These are phyloP conservation scores for Athetis lepigone DNA, from an alignment of 2,888 invertebrate species.

Conservation along the genomic window DNA sequence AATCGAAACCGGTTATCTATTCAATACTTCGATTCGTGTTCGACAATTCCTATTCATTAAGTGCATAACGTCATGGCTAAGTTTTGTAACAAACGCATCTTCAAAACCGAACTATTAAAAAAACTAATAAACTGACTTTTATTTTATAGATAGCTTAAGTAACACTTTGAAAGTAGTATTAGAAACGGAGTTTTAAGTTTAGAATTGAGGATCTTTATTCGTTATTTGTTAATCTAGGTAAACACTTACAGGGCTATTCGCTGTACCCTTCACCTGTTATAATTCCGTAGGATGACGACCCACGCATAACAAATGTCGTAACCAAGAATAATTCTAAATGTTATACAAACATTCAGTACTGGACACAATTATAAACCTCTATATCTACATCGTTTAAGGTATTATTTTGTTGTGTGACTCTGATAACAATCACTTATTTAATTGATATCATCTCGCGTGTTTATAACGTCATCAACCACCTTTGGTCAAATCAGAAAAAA, in stretches of 20 bases:
- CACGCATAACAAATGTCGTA: conserved; percentile 33
- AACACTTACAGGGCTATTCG: neutral
- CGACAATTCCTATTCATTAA: conserved; percentile 41
- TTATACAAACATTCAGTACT: conserved; percentile 12
- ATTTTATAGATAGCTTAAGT: no score
- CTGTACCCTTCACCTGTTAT: conserved; percentile 38
- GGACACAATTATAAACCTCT: neutral
- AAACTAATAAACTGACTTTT: no score
- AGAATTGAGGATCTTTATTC: conserved; percentile 18
- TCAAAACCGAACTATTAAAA: conserved; percentile 4
- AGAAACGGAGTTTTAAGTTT: neutral
- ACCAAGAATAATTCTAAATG: conserved; percentile 24
- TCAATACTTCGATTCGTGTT: conserved; percentile 34
- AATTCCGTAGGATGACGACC: conserved; percentile 49
- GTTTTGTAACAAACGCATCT: conserved; percentile 14
- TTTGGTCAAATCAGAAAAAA: neutral
- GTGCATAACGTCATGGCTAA: conserved; percentile 19
- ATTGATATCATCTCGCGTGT: conserved; percentile 10
- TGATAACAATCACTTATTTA: neutral
- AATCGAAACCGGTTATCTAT: conserved; percentile 53
- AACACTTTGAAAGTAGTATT: no score
- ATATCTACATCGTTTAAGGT: neutral
- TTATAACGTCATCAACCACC: conserved; percentile 4
- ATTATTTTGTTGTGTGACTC: neutral
- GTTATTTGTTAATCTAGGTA: conserved; percentile 11